phyloP scores from a whole-genome alignment of 2,797 vertebrate genomes.

The Anabacerthia variegaticeps region DNA sequence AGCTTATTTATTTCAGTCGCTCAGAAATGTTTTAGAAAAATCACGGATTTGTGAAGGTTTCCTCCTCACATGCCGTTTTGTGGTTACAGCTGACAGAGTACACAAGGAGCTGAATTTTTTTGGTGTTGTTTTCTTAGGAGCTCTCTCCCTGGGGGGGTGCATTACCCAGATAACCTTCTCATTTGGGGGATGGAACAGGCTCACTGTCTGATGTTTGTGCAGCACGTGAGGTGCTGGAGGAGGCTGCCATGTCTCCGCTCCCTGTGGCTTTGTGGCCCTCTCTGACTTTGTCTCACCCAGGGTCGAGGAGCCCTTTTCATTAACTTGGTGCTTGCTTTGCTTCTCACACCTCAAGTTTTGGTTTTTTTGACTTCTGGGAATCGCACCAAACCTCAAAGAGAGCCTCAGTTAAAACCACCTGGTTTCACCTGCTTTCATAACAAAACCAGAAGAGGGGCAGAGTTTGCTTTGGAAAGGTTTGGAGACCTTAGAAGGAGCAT shows the following conservation, averaged over 20 bases:
- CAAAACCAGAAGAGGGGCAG: not conserved
- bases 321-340: not conserved
- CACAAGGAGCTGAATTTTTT: not conserved
- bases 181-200: not conserved
- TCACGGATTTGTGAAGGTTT: not conserved
- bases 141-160: not conserved
- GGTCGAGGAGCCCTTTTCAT: not conserved
- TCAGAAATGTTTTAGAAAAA: not conserved
- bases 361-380: not conserved
- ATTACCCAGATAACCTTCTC: not conserved
- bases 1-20: not conserved
- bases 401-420: slow-evolving; percentile 24
- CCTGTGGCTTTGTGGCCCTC: not conserved
- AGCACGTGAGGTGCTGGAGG: not conserved
- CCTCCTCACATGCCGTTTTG: not conserved
- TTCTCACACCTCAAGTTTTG: not conserved
- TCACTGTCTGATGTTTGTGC: not conserved
- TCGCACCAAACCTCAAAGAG: slow-evolving; percentile 28
- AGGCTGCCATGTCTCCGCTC: not conserved
- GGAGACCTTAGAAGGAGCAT: not conserved
- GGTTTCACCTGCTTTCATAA: slow-evolving; percentile 44
- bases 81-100: not conserved
- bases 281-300: not conserved
- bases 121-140: not conserved
- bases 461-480: slow-evolving; percentile 10